Percentiles rank a stretch among this genome's conserved stretches.
These are phyloP conservation scores for Calcarius ornatus DNA, from an alignment of 2,113 vertebrate species.

Conservation along the genomic window DNA sequence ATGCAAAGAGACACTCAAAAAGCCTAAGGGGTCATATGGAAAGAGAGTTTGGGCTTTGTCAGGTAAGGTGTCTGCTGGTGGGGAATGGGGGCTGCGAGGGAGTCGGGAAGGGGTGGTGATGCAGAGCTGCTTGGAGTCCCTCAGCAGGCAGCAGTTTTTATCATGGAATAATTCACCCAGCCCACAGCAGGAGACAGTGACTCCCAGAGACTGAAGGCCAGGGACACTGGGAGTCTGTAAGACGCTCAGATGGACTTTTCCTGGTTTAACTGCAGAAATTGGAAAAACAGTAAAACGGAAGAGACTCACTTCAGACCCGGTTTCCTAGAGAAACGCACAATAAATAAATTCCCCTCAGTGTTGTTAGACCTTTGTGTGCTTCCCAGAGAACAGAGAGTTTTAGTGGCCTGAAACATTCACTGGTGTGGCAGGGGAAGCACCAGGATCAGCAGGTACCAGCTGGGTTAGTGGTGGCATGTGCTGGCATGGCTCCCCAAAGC, in stretches of 20 bases:
- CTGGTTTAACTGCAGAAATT: constrained; percentile 55
- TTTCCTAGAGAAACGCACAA: constrained; percentile 45
- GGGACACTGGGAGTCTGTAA: background rate
- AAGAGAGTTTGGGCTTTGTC: background rate
- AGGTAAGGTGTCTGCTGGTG: background rate
- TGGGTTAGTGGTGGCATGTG: background rate
- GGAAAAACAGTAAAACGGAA: constrained; percentile 67
- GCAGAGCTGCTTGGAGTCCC: background rate
- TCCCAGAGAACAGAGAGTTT: constrained; percentile 3
- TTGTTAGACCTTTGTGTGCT: constrained; percentile 27
- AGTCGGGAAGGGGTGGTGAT: background rate
- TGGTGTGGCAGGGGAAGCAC: background rate
- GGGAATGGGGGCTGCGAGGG: background rate
- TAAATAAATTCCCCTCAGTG: constrained; percentile 50
- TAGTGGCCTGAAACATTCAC: constrained; percentile 30
- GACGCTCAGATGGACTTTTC: constrained; percentile 37
- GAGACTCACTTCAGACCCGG: constrained; percentile 22
- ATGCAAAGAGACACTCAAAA: background rate
- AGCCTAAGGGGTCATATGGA: background rate
- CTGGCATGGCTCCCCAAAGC: background rate
- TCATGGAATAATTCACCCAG: background rate
- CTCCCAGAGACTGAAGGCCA: background rate
- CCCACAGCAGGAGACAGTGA: background rate
- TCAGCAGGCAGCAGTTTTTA: background rate
- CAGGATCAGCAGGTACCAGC: background rate